A percentile compares a stretch with the other conserved stretches of the same genome.
Conservation (phyloP, 1,140 invertebrate genomes). For the Listronotus bonariensis region DNA sequence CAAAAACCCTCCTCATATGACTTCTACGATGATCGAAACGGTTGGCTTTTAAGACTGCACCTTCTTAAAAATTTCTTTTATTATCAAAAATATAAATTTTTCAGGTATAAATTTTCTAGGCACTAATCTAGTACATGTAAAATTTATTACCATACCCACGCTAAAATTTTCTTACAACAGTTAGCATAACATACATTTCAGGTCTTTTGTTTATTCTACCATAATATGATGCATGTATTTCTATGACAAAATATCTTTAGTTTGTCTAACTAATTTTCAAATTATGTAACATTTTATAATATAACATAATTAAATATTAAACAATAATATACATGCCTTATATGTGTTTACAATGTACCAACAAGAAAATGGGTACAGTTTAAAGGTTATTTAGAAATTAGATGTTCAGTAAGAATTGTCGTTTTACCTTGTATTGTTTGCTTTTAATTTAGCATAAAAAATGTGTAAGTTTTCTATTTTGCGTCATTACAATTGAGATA, state of each 20-base stretch:
- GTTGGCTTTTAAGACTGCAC: too few relatives aligned
- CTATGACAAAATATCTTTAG: constrained; percentile 19
- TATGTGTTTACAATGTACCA: constrained; percentile 10
- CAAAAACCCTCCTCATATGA: too few relatives aligned
- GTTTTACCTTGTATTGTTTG: constrained; percentile 20
- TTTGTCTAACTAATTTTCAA: constrained; percentile 18
- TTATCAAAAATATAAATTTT: too few relatives aligned
- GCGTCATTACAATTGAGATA: background rate
- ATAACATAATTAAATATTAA: constrained; percentile 27
- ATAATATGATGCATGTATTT: background rate
- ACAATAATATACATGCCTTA: constrained; percentile 23
- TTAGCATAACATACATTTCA: too few relatives aligned
- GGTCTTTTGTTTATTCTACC: background rate
- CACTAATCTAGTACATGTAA: too few relatives aligned
- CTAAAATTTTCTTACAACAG: too few relatives aligned
- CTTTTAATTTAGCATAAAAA: constrained; percentile 17
- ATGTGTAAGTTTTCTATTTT: background rate
- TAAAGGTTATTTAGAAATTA: constrained; percentile 27
- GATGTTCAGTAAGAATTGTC: constrained; percentile 16
- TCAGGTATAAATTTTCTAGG: too few relatives aligned
- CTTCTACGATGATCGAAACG: too few relatives aligned
- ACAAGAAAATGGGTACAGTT: constrained; percentile 15
- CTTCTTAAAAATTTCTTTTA: too few relatives aligned
- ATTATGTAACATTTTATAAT: constrained; percentile 19
- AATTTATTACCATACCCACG: too few relatives aligned